Base-by-base conservation (phyloP, 1,140 invertebrate species). In the Luehdorfia chinensis region DNA sequence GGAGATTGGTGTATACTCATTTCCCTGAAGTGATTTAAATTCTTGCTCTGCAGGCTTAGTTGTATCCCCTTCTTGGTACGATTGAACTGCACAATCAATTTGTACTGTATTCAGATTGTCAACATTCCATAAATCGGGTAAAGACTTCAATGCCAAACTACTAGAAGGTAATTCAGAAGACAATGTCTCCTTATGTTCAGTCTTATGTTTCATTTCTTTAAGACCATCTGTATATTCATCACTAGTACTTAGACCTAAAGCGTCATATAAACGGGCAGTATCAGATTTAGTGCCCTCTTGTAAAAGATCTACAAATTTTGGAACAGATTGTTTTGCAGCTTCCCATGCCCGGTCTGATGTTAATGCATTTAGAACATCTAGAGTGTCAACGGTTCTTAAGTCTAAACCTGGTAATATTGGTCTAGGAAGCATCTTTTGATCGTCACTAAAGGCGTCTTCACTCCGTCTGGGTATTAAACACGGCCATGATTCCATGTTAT, bases 311-410 rank as follows among this genome's bases (percentile, higher is more conserved):
- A 86, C 73, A 25, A 87, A 55, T 65, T 86, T 86, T 28, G 85
- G 84, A 30, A 80, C 84, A n/a, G 83, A 80, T 47, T 83, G 75
- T 48, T 87, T 87, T 6, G 85, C 85, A 13, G 84, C 85, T 65
- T 87, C 84, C 85, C 85, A 87, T n/a, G 84, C 83, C 21, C 75
- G 68, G 50, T 87, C 85, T 19, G 75, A 83, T 25, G 72, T 81
- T 58, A 81, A 68, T 16, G 77, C 69, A 47, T 44, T 80, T 14
- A 81, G 50, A 41, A 84, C 59, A 45, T 87, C 76, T 3, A 87
- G 48, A 16, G 70, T 53, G 36, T 79, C 73, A 8, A 65, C 41
- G 7, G 45, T 47, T 55, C 69, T 72, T 6, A 83, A 59, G 31
- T 80, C 74, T 36, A 81, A 46, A 37, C 61, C 62, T 7, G 71